Evolutionary conservation across 2,888 invertebrate genomes (phyloP), one percentile per base, ranked within the genome.

Genomic region (Arctia plantaginis): DNA sequence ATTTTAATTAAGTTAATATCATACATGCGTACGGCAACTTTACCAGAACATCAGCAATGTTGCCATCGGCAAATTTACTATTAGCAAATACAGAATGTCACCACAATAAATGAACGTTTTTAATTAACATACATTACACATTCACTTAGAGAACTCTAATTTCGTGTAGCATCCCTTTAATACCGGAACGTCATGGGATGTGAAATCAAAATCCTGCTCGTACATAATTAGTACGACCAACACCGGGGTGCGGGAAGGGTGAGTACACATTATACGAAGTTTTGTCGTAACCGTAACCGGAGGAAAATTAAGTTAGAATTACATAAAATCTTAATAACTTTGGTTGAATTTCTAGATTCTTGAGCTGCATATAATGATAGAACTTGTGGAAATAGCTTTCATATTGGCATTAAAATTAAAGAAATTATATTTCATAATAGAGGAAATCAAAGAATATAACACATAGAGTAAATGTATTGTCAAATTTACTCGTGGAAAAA

Each of bases 201-300:
- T 83, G 87, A 82, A 88, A 89, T 88, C 88, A 86, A 89, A 91
- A 90, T 89, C 89, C 86, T 83, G 82, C 83, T 85, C 82, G 83
- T 84, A 82, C 87, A 88, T 92, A 92, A 93, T 93, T 91, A 91
- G 87, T 86, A 82, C 71, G 82, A 75, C 76, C 81, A 82, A 78
- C 51, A 77, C 73, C 76, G 79, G 80, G 77, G 74, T 79, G 75
- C 64, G 44, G 67, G 64, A 82, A 80, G 82, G 88, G 39, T n/a
- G 66, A 12, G 65, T 67, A 20, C 80, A 70, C 65, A 81, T 75
- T 70, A 41, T 66, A 73, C 78, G 77, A 79, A 33, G 72, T 44
- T 67, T 84, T 73, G 23, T 27, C 20, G 12, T 62, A 44, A 51
- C 8, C 20, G 51, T 51, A 23, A 62, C 30, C 15, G 62, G 30